These are phyloP conservation scores for Cromileptes altivelis DNA, from an alignment of 2,113 vertebrate genomes.

Conservation along the genomic window DNA sequence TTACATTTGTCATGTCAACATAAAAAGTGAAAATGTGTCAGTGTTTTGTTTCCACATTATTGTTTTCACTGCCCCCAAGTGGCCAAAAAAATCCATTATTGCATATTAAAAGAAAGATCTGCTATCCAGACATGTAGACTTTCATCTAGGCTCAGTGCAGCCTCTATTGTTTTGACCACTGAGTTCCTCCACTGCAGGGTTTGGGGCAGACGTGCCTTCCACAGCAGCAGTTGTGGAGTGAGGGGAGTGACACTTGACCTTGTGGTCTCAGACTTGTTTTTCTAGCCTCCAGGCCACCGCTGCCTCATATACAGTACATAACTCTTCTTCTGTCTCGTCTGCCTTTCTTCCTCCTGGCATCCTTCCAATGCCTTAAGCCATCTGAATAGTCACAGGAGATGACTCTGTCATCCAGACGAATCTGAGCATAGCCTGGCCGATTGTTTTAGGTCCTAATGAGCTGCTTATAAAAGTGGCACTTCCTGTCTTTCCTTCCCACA, in stretches of 20 bases:
- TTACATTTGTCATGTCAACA: too few relatives aligned
- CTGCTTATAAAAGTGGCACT: slow-evolving; percentile 63
- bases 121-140: background rate
- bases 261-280: slow-evolving; percentile 71
- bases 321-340: slow-evolving; percentile 64
- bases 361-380: slow-evolving; percentile 58
- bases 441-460: slow-evolving; percentile 73
- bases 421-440: slow-evolving; percentile 55
- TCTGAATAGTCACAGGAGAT: slow-evolving; percentile 67
- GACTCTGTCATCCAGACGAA: slow-evolving; percentile 62
- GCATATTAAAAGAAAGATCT: background rate
- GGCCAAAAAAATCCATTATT: too few relatives aligned
- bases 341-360: slow-evolving; percentile 69
- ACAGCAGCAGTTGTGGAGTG: slow-evolving; percentile 20
- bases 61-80: too few relatives aligned
- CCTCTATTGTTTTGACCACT: slow-evolving; percentile 24
- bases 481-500: slow-evolving; percentile 48
- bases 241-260: slow-evolving; percentile 64
- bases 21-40: too few relatives aligned
- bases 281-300: slow-evolving; percentile 66
- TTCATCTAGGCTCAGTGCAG: background rate
- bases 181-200: background rate
- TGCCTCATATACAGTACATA: slow-evolving; percentile 67
- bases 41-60: too few relatives aligned
- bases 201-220: background rate